A percentile compares a stretch with the other conserved stretches of the same genome.
phyloP scores from a whole-genome alignment of 2,113 vertebrate genomes.

The Marmota flaviventris region DNA sequence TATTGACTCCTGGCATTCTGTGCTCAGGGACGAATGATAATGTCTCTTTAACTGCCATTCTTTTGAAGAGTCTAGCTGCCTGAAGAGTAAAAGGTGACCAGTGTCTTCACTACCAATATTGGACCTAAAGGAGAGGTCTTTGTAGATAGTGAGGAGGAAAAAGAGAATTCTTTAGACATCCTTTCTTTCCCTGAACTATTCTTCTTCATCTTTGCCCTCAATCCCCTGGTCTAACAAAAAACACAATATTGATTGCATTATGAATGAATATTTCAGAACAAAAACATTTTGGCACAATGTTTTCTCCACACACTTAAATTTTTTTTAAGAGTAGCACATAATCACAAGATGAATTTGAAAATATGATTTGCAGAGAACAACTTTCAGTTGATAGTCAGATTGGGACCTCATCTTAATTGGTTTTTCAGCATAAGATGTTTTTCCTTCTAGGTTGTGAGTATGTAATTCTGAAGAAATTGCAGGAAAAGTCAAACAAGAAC shows the following conservation, averaged over 20 bases:
- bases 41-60: not conserved
- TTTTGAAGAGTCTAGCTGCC: not conserved
- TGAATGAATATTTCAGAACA: not conserved
- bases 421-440: not conserved
- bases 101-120: not conserved
- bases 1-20: not conserved
- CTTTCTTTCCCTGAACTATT: not conserved
- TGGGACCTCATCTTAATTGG: not conserved
- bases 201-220: not conserved
- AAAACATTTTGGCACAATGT: not conserved
- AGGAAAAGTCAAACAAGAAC: slow-evolving; percentile 4
- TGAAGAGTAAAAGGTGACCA: not conserved
- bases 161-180: not conserved
- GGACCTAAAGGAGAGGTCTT: not conserved
- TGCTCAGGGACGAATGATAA: not conserved
- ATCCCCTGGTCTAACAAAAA: not conserved
- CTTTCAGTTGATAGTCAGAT: not conserved
- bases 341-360: not conserved
- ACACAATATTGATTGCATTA: not conserved
- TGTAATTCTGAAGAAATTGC: slow-evolving; percentile 28
- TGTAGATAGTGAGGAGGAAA: not conserved
- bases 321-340: not conserved
- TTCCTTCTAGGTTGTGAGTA: not conserved
- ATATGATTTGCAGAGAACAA: not conserved
- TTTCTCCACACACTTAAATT: not conserved